Evolutionary conservation across 2,888 invertebrate genomes (phyloP), one percentile per base, ranked within the genome.

Genomic region (Rhamnusium bicolor): DNA sequence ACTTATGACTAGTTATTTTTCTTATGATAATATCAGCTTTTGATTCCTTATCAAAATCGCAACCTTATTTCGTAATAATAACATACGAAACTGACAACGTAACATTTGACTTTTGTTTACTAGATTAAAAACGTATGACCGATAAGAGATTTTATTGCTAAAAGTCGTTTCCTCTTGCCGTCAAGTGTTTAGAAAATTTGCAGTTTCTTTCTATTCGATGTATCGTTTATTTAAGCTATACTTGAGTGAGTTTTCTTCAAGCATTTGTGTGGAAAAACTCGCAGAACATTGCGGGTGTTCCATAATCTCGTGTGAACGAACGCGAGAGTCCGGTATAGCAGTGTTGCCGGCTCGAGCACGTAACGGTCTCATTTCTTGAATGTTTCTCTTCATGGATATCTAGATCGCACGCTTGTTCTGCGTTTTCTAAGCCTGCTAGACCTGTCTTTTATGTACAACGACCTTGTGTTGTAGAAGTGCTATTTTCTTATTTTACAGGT

Each of bases 231-330:
- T 69, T 68, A 69, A 72, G 71, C 73, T 60, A 69, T 66, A 72
- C 69, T 76, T 72, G 49, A 69, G 54, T 72, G 69, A 75, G 73
- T 79, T 78, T 79, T 73, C 73, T 71, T 75, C 71, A 75, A 62
- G 72, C 65, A 76, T 77, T 79, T 72, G 68, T 71, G 62, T 75
- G 76, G 79, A 81, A 81, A 79, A 78, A 70, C 77, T 70, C 74
- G 32, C 71, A 51, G 76, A 79, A 80, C 82, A 82, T 85, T 86
- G 84, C 86, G 85, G 85, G 84, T 86, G 85, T 84, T 83, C 81
- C 71, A 77, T 73, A 77, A 77, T 85, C 84, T 83, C 84, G 84
- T 86, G 87, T 87, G 86, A 87, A 87, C 87, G 86, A 86, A 86
- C 86, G 84, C 84, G 75, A 83, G 76, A 83, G 83, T 85, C 82